Evolutionary conservation across 2,113 vertebrate genomes (phyloP).

Genomic region (Macrotus californicus): DNA sequence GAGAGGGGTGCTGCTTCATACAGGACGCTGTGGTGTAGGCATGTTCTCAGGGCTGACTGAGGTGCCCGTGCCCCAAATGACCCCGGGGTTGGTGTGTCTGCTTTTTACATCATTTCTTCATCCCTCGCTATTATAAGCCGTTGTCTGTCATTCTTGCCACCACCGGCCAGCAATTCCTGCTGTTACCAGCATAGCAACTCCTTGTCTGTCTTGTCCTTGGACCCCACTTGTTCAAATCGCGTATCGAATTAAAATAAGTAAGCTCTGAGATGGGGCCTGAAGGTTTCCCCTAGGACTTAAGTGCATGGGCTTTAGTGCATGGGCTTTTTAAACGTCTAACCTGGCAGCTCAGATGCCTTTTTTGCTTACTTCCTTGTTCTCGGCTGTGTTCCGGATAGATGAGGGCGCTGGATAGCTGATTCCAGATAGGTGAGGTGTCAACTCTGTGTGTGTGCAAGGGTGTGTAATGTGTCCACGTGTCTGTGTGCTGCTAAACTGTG

Average conservation of each 20-base stretch:
- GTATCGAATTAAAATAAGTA: not conserved
- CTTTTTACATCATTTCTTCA: not conserved
- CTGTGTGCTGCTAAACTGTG: constrained; percentile 41
- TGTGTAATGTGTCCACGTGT: constrained; percentile 42
- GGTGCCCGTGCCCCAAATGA: not conserved
- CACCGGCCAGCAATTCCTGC: not conserved
- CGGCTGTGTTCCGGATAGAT: constrained; percentile 76
- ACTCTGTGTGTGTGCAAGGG: constrained; percentile 63
- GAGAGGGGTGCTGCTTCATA: not conserved
- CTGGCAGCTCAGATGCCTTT: constrained; percentile 73
- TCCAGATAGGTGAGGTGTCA: constrained; percentile 76
- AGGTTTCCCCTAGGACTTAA: not conserved
- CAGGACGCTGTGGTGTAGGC: not conserved
- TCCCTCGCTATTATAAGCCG: not conserved
- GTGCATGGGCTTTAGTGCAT: constrained; percentile 67
- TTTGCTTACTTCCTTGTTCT: constrained; percentile 76
- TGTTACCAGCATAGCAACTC: not conserved
- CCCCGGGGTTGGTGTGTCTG: not conserved
- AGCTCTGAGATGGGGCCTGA: constrained; percentile 14
- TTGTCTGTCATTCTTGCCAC: constrained; percentile 23
- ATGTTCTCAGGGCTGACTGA: not conserved
- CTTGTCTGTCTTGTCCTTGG: not conserved
- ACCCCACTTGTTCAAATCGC: not conserved
- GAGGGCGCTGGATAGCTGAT: constrained; percentile 77
- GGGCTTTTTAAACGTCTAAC: constrained; percentile 56